Evolutionary conservation across 30 jellyfish, hydroid and myxozoan species (phyloP), one percentile per base, ranked within the genome.

Genomic region (Aurelia aurita complex sp. Pacific): DNA sequence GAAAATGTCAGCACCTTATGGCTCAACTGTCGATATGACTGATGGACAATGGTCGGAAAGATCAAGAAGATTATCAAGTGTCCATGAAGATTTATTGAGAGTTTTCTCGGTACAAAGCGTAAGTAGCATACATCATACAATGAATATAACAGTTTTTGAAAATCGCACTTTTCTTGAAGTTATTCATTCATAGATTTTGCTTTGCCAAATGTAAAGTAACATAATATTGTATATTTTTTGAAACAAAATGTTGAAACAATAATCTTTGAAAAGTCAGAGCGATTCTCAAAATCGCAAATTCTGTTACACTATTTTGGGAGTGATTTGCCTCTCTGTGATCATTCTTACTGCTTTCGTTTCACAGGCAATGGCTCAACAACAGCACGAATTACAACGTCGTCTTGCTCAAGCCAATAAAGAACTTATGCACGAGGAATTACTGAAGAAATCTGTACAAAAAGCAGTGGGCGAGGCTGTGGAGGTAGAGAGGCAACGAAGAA

Each of bases 401-500:
- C 42, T 84, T 4, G 53, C 79, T 14, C 88, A 84, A 50, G 82
- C 81, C 9, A 84, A 84, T 7, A 84, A 73, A 75, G 82, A 73
- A 36, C 52, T 64, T 54, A 52, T 84, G 63, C 93, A 59, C 18
- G 87, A 84, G 36, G 93, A 84, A 55, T 71, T 84, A 6, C 54
- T 59, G 10, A 60, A 83, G 46, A 73, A 73, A 62, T 54, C 87
- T 11, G 68, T 75, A 73, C 35, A 51, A 34, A 77, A 55, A 64
- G 93, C 87, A 1, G 80, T 84, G 66, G 61, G 66, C 16, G 74
- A 84, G 62, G 93, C 93, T 38, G 87, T 84, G 1, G 93, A 84
- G 38, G 36, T 71, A 3, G 93, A 84, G 82, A 73, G 93, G 65
- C 71, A 55, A 23, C 87, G 84, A 40, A 73, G 76, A 42, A 74